phyloP scores from a whole-genome alignment of 2,797 vertebrate genomes.

The Anolis apletophallus region DNA sequence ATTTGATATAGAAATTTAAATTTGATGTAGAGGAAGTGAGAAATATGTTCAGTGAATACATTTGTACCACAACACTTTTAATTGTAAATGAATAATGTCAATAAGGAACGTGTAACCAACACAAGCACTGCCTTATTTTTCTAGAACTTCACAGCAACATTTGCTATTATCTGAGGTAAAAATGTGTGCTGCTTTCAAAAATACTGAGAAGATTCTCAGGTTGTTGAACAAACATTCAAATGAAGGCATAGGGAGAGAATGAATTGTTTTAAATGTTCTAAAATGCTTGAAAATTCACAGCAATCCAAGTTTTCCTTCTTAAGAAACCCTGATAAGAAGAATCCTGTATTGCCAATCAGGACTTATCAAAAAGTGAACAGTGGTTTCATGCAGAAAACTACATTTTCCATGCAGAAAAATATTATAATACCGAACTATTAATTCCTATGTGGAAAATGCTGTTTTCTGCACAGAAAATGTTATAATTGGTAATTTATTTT shows the following conservation, averaged over 20 bases:
- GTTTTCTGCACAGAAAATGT: too few species aligned
- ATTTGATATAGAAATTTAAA: neutral
- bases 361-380: too few species aligned
- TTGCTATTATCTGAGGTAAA: neutral
- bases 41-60: neutral
- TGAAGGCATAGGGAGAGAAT: too few species aligned
- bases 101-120: neutral
- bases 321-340: too few species aligned
- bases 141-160: neutral
- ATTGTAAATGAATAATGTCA: neutral
- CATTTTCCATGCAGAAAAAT: too few species aligned
- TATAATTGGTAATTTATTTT: too few species aligned
- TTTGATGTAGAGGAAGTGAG: rapidly evolving
- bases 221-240: neutral
- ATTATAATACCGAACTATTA: too few species aligned
- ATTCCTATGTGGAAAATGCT: too few species aligned
- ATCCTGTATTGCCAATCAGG: neutral
- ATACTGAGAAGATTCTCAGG: neutral
- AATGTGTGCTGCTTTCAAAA: neutral
- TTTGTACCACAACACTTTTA: neutral
- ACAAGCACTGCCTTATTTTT: neutral
- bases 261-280: too few species aligned
- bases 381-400: too few species aligned
- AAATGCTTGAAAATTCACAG: too few species aligned
- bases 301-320: neutral